Evolutionary conservation across 2,797 vertebrate genomes (phyloP), one percentile per base, ranked within the genome.

Genomic region (Sardinella longiceps): DNA sequence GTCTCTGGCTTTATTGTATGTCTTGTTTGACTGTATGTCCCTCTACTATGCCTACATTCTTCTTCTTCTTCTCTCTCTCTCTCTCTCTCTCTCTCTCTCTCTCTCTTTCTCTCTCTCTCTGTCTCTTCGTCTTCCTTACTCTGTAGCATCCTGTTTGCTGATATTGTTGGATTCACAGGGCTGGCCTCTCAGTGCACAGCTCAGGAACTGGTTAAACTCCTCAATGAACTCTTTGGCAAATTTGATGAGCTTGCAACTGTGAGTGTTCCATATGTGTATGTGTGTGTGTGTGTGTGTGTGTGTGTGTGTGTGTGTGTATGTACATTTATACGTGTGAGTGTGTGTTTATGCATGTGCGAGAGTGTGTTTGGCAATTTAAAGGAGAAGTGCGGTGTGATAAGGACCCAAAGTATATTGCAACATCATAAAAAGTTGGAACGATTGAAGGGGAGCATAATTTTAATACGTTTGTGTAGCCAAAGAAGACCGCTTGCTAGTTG

Each of bases 141-240:
- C 84, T 88, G 85, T 95, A 99, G 98, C 93, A 99, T 99, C 95
- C 95, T 99, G 91, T 99, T 99, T 92, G 98, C 98, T 58, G 98
- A 99, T 90, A 99, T 99, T 58, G 98, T 99, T 89, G 98, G 98
- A 2, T 99, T 99, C 93, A 99, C 98, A 82, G 97, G 98, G 88
- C 88, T 99, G 95, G 98, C 98, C 1, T 99, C 98, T 2, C 98
- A 99, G 89, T 99, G 98, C 85, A 99, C 98, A 0, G 98, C 98
- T 63, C 98, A 99, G 94, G 98, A 99, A 90, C 93, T 99, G 90
- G 98, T 99, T 91, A 99, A 99, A 91, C 94, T 99, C 86, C 96
- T 99, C 87, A 99, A 99, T 6, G 98, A 99, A 92, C 97, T 99
- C 85, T 99, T 99, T 25, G 98, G 98, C 86, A 99, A 99, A 94